Conservation (phyloP, 2,797 vertebrate genomes). For the Synaphobranchus kaupii region DNA sequence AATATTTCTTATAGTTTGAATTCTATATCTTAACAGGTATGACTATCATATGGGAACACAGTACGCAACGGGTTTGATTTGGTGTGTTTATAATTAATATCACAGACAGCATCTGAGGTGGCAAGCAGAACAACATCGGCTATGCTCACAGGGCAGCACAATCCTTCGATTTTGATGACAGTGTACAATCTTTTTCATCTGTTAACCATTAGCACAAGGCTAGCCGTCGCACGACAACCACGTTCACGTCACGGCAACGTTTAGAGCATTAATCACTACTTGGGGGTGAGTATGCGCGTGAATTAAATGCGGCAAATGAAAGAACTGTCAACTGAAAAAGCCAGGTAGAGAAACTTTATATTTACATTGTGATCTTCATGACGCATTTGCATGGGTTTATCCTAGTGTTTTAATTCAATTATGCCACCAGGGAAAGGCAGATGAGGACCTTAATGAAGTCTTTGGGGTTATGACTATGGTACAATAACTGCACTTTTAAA, state of each 20-base stretch:
- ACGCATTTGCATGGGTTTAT: constrained; percentile 17
- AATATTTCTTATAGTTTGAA: constrained; percentile 18
- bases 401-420: neutral
- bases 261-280: constrained; percentile 23
- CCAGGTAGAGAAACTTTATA: neutral
- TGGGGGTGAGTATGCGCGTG: neutral
- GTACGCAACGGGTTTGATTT: neutral
- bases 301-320: neutral
- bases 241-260: constrained; percentile 9
- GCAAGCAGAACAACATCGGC: neutral
- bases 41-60: neutral
- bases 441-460: neutral
- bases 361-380: constrained; percentile 13
- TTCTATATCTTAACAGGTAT: constrained; percentile 13
- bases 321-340: neutral
- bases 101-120: neutral
- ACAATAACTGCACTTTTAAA: neutral
- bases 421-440: neutral
- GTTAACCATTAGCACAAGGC: constrained; percentile 33
- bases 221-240: constrained; percentile 15
- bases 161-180: constrained; percentile 44
- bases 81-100: constrained; percentile 35
- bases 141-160: constrained; percentile 6
- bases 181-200: constrained; percentile 35
- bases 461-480: neutral